phyloP scores from a whole-genome alignment of 2,113 vertebrate genomes.

The Colistium nudipinnis region DNA sequence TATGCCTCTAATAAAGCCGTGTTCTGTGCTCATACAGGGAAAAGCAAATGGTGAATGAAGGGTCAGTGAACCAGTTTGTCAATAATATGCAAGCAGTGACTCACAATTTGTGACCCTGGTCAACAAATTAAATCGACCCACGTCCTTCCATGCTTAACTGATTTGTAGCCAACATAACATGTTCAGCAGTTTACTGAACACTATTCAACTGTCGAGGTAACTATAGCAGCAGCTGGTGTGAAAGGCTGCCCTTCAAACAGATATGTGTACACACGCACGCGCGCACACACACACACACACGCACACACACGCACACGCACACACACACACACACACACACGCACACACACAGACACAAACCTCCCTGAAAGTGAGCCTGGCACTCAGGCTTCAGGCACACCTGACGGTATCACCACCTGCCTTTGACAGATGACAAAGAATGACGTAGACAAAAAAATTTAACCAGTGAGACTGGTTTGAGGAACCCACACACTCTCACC shows the following conservation, averaged over 20 bases:
- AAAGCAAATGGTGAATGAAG: not conserved
- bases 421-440: constrained; percentile 49
- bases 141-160: constrained; percentile 25
- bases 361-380: constrained; percentile 12
- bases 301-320: constrained; percentile 8
- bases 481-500: not conserved
- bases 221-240: constrained; percentile 53
- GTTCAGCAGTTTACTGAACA: constrained; percentile 37
- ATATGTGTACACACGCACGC: too few species aligned
- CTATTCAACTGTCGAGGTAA: constrained; percentile 31
- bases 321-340: constrained; percentile 18
- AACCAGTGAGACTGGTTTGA: constrained; percentile 51
- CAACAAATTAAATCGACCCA: constrained; percentile 39
- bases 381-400: constrained; percentile 58
- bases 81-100: constrained; percentile 45
- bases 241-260: constrained; percentile 26
- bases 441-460: constrained; percentile 24
- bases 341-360: constrained; percentile 10
- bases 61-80: constrained; percentile 34
- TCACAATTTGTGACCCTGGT: constrained; percentile 21
- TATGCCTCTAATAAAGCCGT: not conserved
- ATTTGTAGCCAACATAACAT: constrained; percentile 48
- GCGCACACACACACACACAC: constrained; percentile 12
- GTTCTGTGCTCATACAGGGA: not conserved
- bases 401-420: constrained; percentile 66